Conservation (phyloP, 2,797 vertebrate species). For the Lepidocolaptes lacrymiger region DNA sequence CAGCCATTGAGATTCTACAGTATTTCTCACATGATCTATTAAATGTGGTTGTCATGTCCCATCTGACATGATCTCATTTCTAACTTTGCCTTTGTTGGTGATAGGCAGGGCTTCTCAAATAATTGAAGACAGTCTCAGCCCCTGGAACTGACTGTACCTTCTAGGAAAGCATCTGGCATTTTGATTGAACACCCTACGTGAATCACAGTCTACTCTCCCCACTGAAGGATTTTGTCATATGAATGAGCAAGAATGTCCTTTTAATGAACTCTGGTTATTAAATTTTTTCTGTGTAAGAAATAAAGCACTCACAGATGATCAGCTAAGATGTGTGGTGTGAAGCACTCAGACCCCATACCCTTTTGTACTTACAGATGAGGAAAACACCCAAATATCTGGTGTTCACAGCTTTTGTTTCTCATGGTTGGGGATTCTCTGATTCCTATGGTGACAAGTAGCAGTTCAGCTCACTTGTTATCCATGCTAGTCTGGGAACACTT, state of each 20-base stretch:
- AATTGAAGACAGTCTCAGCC: background rate
- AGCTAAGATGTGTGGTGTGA: background rate
- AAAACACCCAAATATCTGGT: background rate
- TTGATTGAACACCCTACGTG: background rate
- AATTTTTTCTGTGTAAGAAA: rapidly evolving
- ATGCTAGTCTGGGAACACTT: background rate
- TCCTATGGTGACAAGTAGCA: background rate
- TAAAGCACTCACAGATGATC: background rate
- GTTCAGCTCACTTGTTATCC: background rate
- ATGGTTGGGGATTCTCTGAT: background rate
- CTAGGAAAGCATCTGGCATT: background rate
- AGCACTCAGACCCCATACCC: rapidly evolving
- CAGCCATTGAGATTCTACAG: background rate
- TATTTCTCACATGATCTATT: background rate
- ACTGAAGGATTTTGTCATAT: background rate
- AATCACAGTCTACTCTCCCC: background rate
- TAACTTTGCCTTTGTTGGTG: background rate
- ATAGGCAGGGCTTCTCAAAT: background rate
- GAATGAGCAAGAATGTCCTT: background rate
- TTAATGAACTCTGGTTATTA: background rate
- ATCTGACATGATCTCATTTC: conserved; percentile 27
- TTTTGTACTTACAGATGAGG: background rate
- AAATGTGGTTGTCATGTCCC: conserved; percentile 20
- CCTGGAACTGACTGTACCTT: background rate
- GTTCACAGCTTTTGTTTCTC: background rate